These are phyloP conservation scores for Dinoponera quadriceps DNA, from an alignment of 1,140 invertebrate genomes.

Conservation along the genomic window DNA sequence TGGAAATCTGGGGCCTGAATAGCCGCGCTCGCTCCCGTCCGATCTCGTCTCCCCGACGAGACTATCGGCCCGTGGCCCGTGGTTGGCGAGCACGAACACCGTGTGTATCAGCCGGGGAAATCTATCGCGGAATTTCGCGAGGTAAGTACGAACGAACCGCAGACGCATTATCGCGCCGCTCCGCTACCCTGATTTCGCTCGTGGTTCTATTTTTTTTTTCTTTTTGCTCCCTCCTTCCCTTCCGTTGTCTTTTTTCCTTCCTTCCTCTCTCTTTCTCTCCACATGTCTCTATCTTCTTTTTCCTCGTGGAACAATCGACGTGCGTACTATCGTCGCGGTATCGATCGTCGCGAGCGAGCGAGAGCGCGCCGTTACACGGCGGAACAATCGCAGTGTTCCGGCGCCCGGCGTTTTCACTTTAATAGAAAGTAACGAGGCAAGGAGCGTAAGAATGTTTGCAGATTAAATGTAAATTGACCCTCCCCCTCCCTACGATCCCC, in stretches of 20 bases:
- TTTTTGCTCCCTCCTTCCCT: neutral
- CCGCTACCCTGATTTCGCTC: neutral
- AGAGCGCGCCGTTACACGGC: neutral
- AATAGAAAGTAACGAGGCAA: conserved; percentile 61
- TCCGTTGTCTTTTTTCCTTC: neutral
- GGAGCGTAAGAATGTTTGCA: conserved; percentile 58
- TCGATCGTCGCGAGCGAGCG: conserved; percentile 40
- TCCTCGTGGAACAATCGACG: neutral
- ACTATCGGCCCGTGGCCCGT: conserved; percentile 63
- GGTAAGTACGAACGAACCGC: conserved; percentile 7
- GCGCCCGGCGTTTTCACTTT: conserved; percentile 32
- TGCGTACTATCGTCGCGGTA: conserved; percentile 8
- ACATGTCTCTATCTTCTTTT: neutral
- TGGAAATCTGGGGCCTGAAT: conserved; percentile 80
- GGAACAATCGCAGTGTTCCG: conserved; percentile 35
- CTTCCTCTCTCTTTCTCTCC: neutral
- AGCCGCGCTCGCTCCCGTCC: conserved; percentile 62
- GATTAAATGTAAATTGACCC: conserved; percentile 60
- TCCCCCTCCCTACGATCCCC: neutral
- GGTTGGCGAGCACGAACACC: conserved; percentile 53
- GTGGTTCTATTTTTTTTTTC: neutral
- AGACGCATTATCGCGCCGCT: neutral
- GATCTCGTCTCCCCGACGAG: conserved; percentile 70
- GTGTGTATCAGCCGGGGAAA: conserved; percentile 64
- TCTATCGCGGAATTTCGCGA: conserved; percentile 42